These are phyloP conservation scores for Pomacea maculata DNA, from an alignment of 1,140 invertebrate genomes.

Conservation along the genomic window DNA sequence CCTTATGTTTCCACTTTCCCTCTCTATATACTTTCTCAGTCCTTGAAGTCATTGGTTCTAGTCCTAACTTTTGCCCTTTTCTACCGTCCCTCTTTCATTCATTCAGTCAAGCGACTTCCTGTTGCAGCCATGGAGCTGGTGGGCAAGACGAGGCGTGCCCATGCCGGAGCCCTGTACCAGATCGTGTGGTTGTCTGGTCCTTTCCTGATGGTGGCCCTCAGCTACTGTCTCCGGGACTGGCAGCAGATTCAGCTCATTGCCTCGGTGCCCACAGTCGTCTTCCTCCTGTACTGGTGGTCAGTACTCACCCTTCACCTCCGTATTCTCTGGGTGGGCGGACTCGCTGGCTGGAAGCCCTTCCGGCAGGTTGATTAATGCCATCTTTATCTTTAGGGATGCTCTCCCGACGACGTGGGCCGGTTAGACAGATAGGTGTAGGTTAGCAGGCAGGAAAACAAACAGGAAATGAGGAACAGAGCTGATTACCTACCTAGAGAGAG, in stretches of 20 bases:
- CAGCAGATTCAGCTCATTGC: conserved; percentile 30
- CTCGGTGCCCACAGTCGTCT: conserved; percentile 29
- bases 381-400: no score
- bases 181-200: conserved; percentile 38
- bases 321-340: no score
- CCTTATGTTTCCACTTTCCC: no score
- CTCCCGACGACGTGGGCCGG: neutral
- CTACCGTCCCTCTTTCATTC: no score
- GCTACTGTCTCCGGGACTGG: conserved; percentile 35
- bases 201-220: conserved; percentile 29
- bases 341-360: no score
- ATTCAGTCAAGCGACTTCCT: no score
- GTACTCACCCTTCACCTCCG: neutral
- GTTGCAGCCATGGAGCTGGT: neutral
- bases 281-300: conserved; percentile 34
- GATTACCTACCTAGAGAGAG: neutral
- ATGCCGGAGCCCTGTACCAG: conserved; percentile 24
- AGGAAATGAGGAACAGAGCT: neutral
- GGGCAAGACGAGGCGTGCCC: neutral
- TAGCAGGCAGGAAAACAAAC: neutral
- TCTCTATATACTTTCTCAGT: no score
- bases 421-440: neutral
- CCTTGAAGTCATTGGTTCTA: no score
- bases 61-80: no score
- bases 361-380: no score